phyloP scores from a whole-genome alignment of 2,888 invertebrate species.

The Drosophila rubida region DNA sequence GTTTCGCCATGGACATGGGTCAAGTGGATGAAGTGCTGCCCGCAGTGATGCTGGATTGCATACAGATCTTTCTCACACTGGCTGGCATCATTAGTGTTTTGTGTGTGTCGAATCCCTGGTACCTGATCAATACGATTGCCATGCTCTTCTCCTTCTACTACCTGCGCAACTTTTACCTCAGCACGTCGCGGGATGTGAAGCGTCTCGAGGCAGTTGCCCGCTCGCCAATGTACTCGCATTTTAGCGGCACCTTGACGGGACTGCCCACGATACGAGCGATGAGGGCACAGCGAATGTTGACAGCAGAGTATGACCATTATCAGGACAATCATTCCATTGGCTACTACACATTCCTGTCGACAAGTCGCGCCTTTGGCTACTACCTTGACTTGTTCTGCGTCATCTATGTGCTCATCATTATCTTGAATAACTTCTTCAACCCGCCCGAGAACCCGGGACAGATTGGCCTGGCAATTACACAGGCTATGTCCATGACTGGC shows the following conservation, averaged over 20 bases:
- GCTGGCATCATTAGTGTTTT: slow-evolving; percentile 92
- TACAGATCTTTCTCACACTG: slow-evolving; percentile 91
- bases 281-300: slow-evolving; percentile 91
- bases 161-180: slow-evolving; percentile 90
- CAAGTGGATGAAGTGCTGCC: slow-evolving; percentile 85
- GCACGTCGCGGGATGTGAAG: slow-evolving; percentile 92
- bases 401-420: slow-evolving; percentile 93
- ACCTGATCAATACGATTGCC: slow-evolving; percentile 89
- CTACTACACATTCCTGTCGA: slow-evolving; percentile 95
- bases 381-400: slow-evolving; percentile 96
- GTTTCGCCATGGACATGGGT: slow-evolving; percentile 95
- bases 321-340: slow-evolving; percentile 95
- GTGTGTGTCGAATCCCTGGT: slow-evolving; percentile 90
- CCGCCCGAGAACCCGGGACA: slow-evolving; percentile 89
- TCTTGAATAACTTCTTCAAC: slow-evolving; percentile 93
- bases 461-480: slow-evolving; percentile 92
- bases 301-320: slow-evolving; percentile 91
- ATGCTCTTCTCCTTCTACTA: slow-evolving; percentile 90
- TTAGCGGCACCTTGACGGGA: slow-evolving; percentile 95
- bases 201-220: slow-evolving; percentile 93
- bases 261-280: slow-evolving; percentile 96
- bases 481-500: slow-evolving; percentile 91
- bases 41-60: slow-evolving; percentile 84
- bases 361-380: slow-evolving; percentile 96
- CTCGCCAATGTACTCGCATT: slow-evolving; percentile 97